phyloP scores from a whole-genome alignment of 2,888 invertebrate species.

The Andrena minutula region DNA sequence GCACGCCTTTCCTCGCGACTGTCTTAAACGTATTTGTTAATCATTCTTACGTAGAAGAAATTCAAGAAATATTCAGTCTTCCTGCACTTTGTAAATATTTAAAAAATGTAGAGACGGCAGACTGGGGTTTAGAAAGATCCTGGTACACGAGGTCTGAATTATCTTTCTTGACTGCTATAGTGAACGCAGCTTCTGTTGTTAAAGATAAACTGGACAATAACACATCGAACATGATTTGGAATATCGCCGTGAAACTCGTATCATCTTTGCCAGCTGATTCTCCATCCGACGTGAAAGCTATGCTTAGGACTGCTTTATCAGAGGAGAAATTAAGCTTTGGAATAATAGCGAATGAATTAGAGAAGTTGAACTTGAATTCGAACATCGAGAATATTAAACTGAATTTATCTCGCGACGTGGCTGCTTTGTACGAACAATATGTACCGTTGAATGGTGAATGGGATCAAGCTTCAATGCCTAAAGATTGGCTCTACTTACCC shows the following conservation, averaged over 20 bases:
- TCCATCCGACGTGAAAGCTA: constrained; percentile 69
- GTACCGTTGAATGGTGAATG: constrained; percentile 80
- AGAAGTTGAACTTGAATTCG: constrained; percentile 62
- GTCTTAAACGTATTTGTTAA: constrained; percentile 70
- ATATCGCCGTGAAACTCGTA: constrained; percentile 79
- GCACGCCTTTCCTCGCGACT: constrained; percentile 84
- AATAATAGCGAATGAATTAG: constrained; percentile 69
- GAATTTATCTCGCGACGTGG: constrained; percentile 69
- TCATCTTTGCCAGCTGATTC: constrained; percentile 80
- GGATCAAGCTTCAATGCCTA: constrained; percentile 89
- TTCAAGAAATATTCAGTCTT: constrained; percentile 67
- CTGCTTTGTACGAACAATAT: constrained; percentile 75
- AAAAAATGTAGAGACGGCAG: constrained; percentile 67
- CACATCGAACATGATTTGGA: constrained; percentile 72
- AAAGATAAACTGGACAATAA: constrained; percentile 55
- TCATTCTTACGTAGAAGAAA: constrained; percentile 59
- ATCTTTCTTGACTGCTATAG: constrained; percentile 73
- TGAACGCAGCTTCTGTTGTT: constrained; percentile 70
- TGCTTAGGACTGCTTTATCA: constrained; percentile 75
- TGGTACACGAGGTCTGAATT: constrained; percentile 82
- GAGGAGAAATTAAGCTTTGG: constrained; percentile 75
- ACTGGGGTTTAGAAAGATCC: constrained; percentile 80
- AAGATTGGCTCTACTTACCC: constrained; percentile 93
- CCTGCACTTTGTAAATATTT: constrained; percentile 77
- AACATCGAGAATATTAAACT: constrained; percentile 43